phyloP scores from a whole-genome alignment of 2,113 vertebrate species.

The Excalfactoria chinensis region DNA sequence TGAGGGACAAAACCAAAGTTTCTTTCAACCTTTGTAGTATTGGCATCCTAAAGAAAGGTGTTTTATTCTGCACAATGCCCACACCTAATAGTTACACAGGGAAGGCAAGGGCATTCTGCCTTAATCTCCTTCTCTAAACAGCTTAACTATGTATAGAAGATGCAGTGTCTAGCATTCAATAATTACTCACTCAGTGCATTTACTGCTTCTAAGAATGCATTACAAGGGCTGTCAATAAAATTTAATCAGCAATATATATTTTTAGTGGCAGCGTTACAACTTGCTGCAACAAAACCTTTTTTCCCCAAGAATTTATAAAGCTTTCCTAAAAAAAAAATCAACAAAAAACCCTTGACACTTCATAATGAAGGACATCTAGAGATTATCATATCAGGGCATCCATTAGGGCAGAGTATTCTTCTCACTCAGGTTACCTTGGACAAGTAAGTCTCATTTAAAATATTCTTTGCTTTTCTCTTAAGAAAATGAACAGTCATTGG shows the following conservation, averaged over 20 bases:
- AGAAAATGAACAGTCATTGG: neutral
- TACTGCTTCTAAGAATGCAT: slow-evolving; percentile 69
- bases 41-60: neutral
- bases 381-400: slow-evolving; percentile 20
- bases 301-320: slow-evolving; percentile 58
- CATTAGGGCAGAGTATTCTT: neutral
- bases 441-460: neutral
- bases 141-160: slow-evolving; percentile 38
- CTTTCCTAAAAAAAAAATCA: slow-evolving; percentile 4
- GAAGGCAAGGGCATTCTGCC: neutral
- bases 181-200: slow-evolving; percentile 69
- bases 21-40: neutral
- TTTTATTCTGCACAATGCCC: neutral
- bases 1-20: neutral
- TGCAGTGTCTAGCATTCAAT: slow-evolving; percentile 43
- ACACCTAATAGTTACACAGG: neutral
- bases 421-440: slow-evolving; percentile 18
- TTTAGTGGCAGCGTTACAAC: slow-evolving; percentile 57
- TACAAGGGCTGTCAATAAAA: slow-evolving; percentile 78
- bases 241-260: slow-evolving; percentile 76
- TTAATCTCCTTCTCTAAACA: slow-evolving; percentile 55
- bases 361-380: slow-evolving; percentile 30
- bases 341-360: neutral
- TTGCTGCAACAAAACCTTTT: slow-evolving; percentile 54
- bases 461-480: neutral